Percentiles rank a stretch among this genome's conserved stretches.
Evolutionary conservation across 2,797 vertebrate genomes (phyloP).

Genomic region (Siniperca scherzeri): DNA sequence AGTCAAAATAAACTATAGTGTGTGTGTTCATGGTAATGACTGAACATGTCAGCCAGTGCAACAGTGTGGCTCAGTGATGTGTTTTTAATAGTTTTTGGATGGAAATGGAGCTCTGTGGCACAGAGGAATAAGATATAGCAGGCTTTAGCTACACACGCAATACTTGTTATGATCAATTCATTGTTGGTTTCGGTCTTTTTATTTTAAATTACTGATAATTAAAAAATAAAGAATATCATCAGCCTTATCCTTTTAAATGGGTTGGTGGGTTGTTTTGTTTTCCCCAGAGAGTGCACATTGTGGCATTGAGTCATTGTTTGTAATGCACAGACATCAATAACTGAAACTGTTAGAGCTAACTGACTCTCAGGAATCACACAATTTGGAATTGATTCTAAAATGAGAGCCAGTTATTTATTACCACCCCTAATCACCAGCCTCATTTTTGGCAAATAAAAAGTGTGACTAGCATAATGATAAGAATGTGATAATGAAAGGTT

Average conservation of each 20-base stretch:
- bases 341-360: not conserved
- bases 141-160: not conserved
- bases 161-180: not conserved
- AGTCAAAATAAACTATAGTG: not conserved
- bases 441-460: constrained; percentile 4
- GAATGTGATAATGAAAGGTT: not conserved
- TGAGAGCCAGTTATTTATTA: not conserved
- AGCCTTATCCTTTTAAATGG: not conserved
- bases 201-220: not conserved
- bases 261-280: not conserved
- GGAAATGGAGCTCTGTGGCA: not conserved
- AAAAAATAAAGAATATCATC: not conserved
- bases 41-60: not conserved
- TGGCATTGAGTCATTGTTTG: not conserved
- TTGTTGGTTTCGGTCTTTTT: not conserved
- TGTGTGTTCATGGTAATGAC: not conserved
- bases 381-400: constrained; percentile 21
- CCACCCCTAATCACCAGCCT: constrained; percentile 9
- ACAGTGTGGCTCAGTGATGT: not conserved
- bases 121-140: not conserved
- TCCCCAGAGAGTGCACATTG: not conserved
- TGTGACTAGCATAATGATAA: not conserved
- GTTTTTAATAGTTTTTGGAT: not conserved
- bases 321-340: not conserved
- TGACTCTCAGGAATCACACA: constrained; percentile 1